Conservation (phyloP, 2,888 invertebrate genomes). For the Tethea ocularis region DNA sequence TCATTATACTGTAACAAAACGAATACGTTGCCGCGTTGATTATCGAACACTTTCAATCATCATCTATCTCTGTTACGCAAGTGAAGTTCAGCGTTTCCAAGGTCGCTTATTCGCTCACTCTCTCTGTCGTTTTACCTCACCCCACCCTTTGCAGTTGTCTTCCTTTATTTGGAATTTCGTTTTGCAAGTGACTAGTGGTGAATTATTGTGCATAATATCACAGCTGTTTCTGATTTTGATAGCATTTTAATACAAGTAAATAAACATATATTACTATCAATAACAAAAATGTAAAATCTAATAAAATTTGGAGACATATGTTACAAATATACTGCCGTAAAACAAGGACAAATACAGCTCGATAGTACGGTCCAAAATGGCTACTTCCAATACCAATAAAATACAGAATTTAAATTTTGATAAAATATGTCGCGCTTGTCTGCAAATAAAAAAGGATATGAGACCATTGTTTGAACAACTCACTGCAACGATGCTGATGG, state of each 20-base stretch:
- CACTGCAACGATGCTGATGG: slow-evolving; percentile 86
- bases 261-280: slow-evolving; percentile 2
- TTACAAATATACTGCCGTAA: slow-evolving; percentile 37
- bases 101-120: slow-evolving; percentile 43
- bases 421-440: slow-evolving; percentile 86
- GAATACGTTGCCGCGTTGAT: neutral
- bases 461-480: slow-evolving; percentile 86
- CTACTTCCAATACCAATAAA: slow-evolving; percentile 61
- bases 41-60: slow-evolving; percentile 53
- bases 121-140: slow-evolving; percentile 44
- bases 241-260: slow-evolving; percentile 13
- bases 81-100: slow-evolving; percentile 9
- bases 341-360: slow-evolving; percentile 71
- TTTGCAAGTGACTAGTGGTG: slow-evolving; percentile 49
- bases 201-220: slow-evolving; percentile 29
- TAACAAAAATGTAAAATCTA: slow-evolving; percentile 7
- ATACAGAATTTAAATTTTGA: slow-evolving; percentile 73
- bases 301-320: slow-evolving; percentile 19
- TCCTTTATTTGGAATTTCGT: slow-evolving; percentile 52
- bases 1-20: slow-evolving; percentile 14
- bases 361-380: slow-evolving; percentile 74
- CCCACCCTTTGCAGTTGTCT: slow-evolving; percentile 55
- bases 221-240: slow-evolving; percentile 15
- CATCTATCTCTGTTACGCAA: slow-evolving; percentile 52
- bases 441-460: slow-evolving; percentile 86